Base-by-base conservation (phyloP, 2,888 invertebrate species). In the Metopia argyrocephala region DNA sequence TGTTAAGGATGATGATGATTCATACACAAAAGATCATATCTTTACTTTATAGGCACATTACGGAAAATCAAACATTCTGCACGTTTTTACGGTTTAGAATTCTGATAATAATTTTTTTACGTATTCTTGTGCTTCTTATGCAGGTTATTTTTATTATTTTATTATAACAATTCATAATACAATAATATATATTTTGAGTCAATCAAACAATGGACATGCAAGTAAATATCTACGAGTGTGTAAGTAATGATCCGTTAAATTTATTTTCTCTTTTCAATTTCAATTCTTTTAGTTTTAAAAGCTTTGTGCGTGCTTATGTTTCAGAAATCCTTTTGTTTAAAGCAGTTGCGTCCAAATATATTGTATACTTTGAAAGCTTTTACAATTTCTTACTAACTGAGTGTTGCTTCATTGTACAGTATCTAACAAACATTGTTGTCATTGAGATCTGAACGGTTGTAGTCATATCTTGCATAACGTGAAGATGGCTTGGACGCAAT, bases 1-100 rank as follows among this genome's bases (percentile, higher is more conserved):
- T 9, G 50, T 50, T 48, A 18, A 4, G 20, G 5, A 52, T 59
- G 52, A n/a, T 71, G 56, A 46, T 70, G 62, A 69, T 48, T 65
- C 46, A 52, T 76, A 69, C 65, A 76, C 76, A 69, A 76, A 76
- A 76, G 80, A 81, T 81, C 69, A 64, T 81, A 81, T 81, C 76
- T 81, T 69, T 38, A 5, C 73, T 23, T 38, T 27, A 46, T 23
- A 80, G 56, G 61, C 68, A 68, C 54, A 66, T 54, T n/a, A n/a
- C n/a, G n/a, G n/a, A n/a, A n/a, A 78, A 71, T 68, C 70, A 28
- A 73, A 64, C 80, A 71, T 62, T 73, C 56, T 68, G 80, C 66
- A 66, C 80, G 76, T 76, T 76, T 64, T 68, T 45, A 27, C 3
- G 12, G 68, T 65, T 38, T 38, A 38, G 2, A 9, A n/a, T n/a